A percentile compares a stretch with the other conserved stretches of the same genome.
Conservation (phyloP, 1,140 invertebrate species). For the Trichonephila inaurata region DNA sequence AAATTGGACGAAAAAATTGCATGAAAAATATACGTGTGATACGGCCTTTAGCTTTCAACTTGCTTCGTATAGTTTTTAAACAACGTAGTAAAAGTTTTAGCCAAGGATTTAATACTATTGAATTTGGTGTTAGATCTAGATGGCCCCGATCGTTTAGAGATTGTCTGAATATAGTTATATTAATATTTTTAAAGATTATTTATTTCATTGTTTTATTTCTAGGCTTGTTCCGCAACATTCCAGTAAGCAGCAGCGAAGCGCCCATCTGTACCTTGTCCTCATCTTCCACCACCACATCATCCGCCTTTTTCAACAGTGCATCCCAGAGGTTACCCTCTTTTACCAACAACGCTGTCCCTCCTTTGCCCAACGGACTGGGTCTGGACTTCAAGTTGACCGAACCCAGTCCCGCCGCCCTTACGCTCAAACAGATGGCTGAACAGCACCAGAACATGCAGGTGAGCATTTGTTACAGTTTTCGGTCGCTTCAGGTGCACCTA, state of each 20-base stretch:
- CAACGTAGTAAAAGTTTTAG: too few species aligned
- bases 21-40: too few species aligned
- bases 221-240: conserved; percentile 57
- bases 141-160: too few species aligned
- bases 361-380: conserved; percentile 57
- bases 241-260: conserved; percentile 8
- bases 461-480: not conserved
- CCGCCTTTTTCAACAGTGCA: conserved; percentile 74
- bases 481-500: not conserved
- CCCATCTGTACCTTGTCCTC: conserved; percentile 38
- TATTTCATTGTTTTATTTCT: conserved; percentile 1
- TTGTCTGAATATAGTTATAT: too few species aligned
- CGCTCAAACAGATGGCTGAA: conserved; percentile 96
- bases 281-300: conserved; percentile 78
- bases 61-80: too few species aligned
- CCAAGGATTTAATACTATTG: too few species aligned
- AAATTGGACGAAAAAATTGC: too few species aligned
- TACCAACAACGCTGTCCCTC: not conserved
- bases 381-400: conserved; percentile 79
- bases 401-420: conserved; percentile 92
- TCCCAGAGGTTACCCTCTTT: conserved; percentile 54
- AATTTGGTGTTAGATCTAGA: too few species aligned
- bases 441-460: conserved; percentile 93
- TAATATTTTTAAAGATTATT: not conserved
- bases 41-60: too few species aligned